Evolutionary conservation across 2,888 invertebrate genomes (phyloP).

Genomic region (Belgica antarctica): DNA sequence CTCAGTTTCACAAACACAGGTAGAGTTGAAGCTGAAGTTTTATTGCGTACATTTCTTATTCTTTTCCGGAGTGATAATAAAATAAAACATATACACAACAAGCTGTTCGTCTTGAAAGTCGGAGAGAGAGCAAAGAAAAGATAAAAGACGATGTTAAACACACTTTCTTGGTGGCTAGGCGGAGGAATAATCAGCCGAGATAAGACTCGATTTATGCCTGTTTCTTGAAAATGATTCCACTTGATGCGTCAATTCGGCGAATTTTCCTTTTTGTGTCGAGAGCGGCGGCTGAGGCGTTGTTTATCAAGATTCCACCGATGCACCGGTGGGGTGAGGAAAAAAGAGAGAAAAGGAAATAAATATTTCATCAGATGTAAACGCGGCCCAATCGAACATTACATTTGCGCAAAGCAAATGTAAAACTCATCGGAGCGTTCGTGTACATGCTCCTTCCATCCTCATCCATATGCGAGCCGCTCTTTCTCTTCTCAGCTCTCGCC

Average conservation of each 20-base stretch:
- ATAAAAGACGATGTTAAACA: too few species aligned
- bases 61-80: neutral
- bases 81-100: neutral
- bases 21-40: neutral
- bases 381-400: slow-evolving; percentile 31
- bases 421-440: slow-evolving; percentile 21
- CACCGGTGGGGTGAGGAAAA: neutral
- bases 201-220: neutral
- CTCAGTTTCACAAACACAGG: neutral
- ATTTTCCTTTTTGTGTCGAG: neutral
- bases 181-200: neutral
- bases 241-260: neutral
- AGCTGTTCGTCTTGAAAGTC: too few species aligned
- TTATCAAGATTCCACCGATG: neutral
- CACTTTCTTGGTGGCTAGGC: neutral
- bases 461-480: too few species aligned
- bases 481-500: neutral
- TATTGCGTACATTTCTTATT: neutral
- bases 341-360: slow-evolving; percentile 22
- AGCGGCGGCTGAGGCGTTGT: neutral
- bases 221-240: too few species aligned
- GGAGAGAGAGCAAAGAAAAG: too few species aligned
- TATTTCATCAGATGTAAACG: slow-evolving; percentile 35
- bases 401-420: slow-evolving; percentile 33
- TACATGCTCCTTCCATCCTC: slow-evolving; percentile 19